Conservation (phyloP, 2,113 vertebrate species). For the Tupaia tana region DNA sequence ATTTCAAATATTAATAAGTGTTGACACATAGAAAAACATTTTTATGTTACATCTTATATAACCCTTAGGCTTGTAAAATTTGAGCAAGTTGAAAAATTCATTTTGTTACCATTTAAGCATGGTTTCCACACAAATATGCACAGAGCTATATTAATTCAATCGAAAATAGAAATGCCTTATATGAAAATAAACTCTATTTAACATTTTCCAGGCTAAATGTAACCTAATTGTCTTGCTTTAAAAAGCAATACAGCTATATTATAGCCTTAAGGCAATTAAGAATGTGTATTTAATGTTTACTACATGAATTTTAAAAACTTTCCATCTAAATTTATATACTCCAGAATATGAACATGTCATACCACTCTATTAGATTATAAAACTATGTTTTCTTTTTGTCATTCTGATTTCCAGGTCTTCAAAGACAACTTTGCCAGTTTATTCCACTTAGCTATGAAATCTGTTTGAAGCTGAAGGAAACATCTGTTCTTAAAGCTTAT, state of each 20-base stretch:
- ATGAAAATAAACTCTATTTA: background rate
- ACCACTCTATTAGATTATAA: background rate
- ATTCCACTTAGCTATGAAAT: background rate
- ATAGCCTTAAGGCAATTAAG: background rate
- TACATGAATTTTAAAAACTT: slow-evolving; percentile 6
- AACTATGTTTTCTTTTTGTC: background rate
- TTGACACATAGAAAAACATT: background rate
- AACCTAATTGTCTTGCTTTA: background rate
- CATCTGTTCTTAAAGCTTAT: slow-evolving; percentile 8
- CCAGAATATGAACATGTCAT: background rate
- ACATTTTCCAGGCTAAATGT: background rate
- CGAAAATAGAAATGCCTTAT: slow-evolving; percentile 13
- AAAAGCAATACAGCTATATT: background rate
- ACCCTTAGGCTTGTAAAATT: no score
- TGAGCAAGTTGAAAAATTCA: no score
- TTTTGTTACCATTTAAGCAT: no score
- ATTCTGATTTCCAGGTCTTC: background rate
- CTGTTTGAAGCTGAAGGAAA: slow-evolving; percentile 38
- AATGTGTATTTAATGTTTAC: background rate
- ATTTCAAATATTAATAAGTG: slow-evolving; percentile 25
- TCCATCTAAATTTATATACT: background rate
- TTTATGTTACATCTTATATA: no score
- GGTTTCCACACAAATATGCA: no score
- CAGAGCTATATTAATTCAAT: background rate
- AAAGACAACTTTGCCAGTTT: background rate